These are phyloP conservation scores for Osmoderma eremita DNA, from an alignment of 2,888 invertebrate genomes.

Conservation along the genomic window DNA sequence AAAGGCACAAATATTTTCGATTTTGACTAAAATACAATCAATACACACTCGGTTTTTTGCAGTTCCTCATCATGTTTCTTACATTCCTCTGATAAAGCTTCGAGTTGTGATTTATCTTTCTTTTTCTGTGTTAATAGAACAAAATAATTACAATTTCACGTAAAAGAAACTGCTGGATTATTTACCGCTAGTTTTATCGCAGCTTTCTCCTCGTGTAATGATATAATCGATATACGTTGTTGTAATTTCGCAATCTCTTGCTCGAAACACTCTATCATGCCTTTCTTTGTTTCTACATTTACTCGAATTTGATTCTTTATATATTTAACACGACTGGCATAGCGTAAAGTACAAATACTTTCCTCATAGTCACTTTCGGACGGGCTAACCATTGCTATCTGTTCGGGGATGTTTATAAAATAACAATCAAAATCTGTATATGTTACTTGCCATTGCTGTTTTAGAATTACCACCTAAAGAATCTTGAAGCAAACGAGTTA, in stretches of 20 bases:
- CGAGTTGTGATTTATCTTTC: constrained; percentile 45
- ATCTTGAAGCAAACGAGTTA: constrained; percentile 94
- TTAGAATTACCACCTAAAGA: constrained; percentile 97
- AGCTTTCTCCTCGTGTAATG: constrained; percentile 56
- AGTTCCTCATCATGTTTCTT: constrained; percentile 58
- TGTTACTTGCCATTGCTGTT: constrained; percentile 81
- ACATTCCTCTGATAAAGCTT: constrained; percentile 54
- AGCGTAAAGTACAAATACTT: constrained; percentile 94
- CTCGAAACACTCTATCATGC: constrained; percentile 93
- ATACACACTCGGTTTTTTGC: constrained; percentile 60
- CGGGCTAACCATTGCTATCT: constrained; percentile 98
- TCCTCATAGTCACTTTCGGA: constrained; percentile 97
- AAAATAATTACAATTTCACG: background rate
- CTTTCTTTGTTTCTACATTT: constrained; percentile 98
- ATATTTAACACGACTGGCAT: constrained; percentile 97
- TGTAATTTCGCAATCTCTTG: constrained; percentile 94
- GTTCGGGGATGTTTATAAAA: constrained; percentile 42
- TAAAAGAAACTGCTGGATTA: background rate
- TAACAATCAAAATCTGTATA: background rate
- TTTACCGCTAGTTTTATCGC: constrained; percentile 48
- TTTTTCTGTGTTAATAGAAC: constrained; percentile 46
- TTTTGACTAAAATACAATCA: constrained; percentile 21
- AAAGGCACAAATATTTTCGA: constrained; percentile 1
- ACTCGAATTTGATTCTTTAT: constrained; percentile 96
- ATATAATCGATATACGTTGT: constrained; percentile 72